phyloP scores from a whole-genome alignment of 2,113 vertebrate genomes.

The Albula goreensis region DNA sequence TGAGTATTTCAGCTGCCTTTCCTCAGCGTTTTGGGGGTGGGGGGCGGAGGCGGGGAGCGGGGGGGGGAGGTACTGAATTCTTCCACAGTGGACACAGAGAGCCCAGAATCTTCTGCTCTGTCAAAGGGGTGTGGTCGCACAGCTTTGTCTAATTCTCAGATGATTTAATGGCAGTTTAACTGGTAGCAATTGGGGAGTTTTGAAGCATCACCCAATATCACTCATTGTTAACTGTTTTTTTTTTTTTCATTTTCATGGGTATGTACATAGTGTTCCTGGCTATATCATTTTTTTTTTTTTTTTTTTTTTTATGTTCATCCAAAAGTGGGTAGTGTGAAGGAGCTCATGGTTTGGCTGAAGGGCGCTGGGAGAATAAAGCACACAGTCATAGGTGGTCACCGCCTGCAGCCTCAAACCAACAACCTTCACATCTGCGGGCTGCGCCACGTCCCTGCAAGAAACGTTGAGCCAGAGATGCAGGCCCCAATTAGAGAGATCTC shows the following conservation, averaged over 20 bases:
- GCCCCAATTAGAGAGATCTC: too few relatives aligned
- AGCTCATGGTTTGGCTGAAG: too few relatives aligned
- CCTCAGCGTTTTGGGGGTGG: not conserved
- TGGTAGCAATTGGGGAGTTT: not conserved
- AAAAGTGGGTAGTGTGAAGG: too few relatives aligned
- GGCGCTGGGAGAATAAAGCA: not conserved
- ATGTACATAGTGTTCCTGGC: not conserved
- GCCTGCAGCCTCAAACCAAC: not conserved
- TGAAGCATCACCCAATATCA: not conserved
- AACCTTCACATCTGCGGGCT: not conserved
- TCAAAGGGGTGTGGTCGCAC: slow-evolving; percentile 32
- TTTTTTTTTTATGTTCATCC: not conserved
- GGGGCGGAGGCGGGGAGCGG: not conserved
- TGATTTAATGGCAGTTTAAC: slow-evolving; percentile 34
- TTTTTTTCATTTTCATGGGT: not conserved
- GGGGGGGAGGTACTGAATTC: slow-evolving; percentile 21
- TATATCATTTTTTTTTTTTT: not conserved
- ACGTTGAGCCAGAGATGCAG: too few relatives aligned
- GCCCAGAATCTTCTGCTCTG: slow-evolving; percentile 34
- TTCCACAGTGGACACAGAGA: slow-evolving; percentile 30
- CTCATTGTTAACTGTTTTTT: not conserved
- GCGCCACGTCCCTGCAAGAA: too few relatives aligned
- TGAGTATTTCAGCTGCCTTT: slow-evolving; percentile 47
- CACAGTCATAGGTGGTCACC: not conserved
- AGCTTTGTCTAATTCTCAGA: slow-evolving; percentile 30